phyloP scores from a whole-genome alignment of 2,797 vertebrate species.

The Alosa sapidissima region DNA sequence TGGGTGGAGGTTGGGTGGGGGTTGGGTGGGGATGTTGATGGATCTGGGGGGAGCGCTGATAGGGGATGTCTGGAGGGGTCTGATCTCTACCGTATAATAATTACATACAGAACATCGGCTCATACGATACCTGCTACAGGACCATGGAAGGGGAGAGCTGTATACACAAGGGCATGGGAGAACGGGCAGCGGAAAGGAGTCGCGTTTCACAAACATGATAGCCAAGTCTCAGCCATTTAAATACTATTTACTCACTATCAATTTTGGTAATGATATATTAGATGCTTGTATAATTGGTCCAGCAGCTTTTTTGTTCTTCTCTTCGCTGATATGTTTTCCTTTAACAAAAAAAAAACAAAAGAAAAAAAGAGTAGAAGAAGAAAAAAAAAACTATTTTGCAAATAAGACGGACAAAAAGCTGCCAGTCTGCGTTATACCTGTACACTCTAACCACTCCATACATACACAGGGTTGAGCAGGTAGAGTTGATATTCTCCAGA shows the following conservation, averaged over 20 bases:
- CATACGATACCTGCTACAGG: constrained; percentile 79
- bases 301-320: constrained; percentile 68
- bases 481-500: constrained; percentile 73
- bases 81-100: constrained; percentile 76
- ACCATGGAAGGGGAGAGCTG: constrained; percentile 59
- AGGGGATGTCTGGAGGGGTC: constrained; percentile 70
- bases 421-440: constrained; percentile 68
- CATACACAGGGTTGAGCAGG: constrained; percentile 71
- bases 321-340: constrained; percentile 62
- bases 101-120: constrained; percentile 76
- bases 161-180: constrained; percentile 53
- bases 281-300: constrained; percentile 72
- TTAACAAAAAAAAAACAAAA: constrained; percentile 56
- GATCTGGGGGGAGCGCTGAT: constrained; percentile 16
- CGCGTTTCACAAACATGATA: constrained; percentile 82
- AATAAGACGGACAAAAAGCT: constrained; percentile 67
- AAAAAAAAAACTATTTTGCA: constrained; percentile 45
- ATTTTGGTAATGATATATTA: constrained; percentile 77
- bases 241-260: constrained; percentile 80
- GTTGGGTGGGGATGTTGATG: constrained; percentile 45
- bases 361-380: constrained; percentile 37
- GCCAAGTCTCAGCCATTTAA: constrained; percentile 83
- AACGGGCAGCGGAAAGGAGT: constrained; percentile 30
- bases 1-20: constrained; percentile 48
- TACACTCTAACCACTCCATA: constrained; percentile 73